These are phyloP conservation scores for Clostera curtula DNA, from an alignment of 2,888 invertebrate species.

Conservation along the genomic window DNA sequence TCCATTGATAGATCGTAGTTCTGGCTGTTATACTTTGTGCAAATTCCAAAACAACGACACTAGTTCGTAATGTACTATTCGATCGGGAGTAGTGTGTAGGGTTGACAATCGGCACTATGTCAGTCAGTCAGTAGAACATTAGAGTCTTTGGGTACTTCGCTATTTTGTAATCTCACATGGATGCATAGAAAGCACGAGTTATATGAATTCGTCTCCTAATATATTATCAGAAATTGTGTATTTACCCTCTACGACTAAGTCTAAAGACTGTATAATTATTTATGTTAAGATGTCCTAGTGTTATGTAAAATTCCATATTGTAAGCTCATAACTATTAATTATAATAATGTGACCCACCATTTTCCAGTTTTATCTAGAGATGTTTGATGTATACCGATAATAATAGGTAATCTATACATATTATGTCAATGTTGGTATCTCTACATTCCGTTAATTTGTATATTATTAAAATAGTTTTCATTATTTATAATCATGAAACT, in stretches of 20 bases:
- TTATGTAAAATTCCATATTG: constrained; percentile 67
- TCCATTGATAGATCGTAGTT: too few relatives aligned
- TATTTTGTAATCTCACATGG: constrained; percentile 70
- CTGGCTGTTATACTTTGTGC: too few relatives aligned
- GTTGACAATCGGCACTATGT: too few relatives aligned
- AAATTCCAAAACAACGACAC: too few relatives aligned
- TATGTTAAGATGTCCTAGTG: constrained; percentile 67
- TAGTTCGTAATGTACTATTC: too few relatives aligned
- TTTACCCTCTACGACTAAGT: constrained; percentile 67
- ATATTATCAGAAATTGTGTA: constrained; percentile 56
- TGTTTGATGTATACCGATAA: constrained; percentile 63
- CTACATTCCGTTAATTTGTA: constrained; percentile 74
- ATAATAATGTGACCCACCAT: constrained; percentile 70
- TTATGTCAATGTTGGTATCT: constrained; percentile 61
- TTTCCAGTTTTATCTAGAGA: constrained; percentile 70
- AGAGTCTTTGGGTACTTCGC: too few relatives aligned
- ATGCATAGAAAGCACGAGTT: constrained; percentile 68
- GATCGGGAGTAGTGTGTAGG: too few relatives aligned
- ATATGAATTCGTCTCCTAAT: constrained; percentile 54
- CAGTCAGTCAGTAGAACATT: too few relatives aligned
- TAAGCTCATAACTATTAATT: constrained; percentile 44
- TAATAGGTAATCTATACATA: constrained; percentile 48
- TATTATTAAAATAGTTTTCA: constrained; percentile 62
- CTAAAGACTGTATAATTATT: constrained; percentile 74
- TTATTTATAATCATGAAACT: constrained; percentile 71